A percentile compares a stretch with the other conserved stretches of the same genome.
Evolutionary conservation across 2,888 invertebrate genomes (phyloP).

Genomic region (Sipha maydis): DNA sequence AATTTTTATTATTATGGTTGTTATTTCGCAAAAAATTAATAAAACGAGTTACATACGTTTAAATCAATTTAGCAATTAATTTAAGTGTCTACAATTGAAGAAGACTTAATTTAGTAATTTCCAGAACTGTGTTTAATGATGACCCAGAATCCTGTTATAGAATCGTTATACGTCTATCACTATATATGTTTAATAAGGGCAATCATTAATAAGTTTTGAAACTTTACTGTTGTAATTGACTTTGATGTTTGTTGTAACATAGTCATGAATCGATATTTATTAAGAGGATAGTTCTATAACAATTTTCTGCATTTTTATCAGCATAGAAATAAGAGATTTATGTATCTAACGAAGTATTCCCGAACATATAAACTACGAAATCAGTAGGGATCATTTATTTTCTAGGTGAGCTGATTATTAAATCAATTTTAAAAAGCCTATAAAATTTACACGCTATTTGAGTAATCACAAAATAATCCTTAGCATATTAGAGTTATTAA

Average conservation of each 20-base stretch:
- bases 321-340: neutral
- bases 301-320: neutral
- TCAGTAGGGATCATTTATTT: neutral
- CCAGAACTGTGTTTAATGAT: neutral
- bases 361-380: neutral
- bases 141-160: neutral
- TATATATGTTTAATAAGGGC: neutral
- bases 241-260: neutral
- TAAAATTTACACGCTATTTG: neutral
- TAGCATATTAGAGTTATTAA: too few species aligned
- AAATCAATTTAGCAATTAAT: neutral
- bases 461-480: too few species aligned
- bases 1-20: neutral
- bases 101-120: neutral
- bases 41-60: neutral
- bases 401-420: neutral
- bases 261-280: neutral
- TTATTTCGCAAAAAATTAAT: too few species aligned
- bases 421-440: constrained; percentile 15
- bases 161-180: neutral
- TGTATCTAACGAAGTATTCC: neutral
- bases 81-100: neutral
- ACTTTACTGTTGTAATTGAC: neutral
- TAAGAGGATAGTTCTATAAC: neutral
- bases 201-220: neutral